Percentiles rank a stretch among this genome's conserved stretches.
Conservation (phyloP, 2,113 vertebrate species). For the Gavia stellata region DNA sequence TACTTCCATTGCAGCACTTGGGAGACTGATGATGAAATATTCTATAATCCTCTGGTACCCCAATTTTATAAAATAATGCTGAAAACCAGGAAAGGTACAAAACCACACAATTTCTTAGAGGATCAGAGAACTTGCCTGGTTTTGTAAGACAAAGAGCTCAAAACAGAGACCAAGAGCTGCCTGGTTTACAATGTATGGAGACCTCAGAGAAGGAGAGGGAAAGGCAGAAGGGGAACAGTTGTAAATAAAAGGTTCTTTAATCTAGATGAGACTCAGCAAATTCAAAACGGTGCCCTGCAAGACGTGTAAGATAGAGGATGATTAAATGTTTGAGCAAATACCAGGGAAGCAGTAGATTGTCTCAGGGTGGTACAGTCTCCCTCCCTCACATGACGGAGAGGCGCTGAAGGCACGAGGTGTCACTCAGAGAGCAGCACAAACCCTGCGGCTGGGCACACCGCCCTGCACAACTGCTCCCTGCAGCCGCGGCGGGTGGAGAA, state of each 20-base stretch:
- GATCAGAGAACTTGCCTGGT: background rate
- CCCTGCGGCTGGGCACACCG: background rate
- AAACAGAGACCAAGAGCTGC: background rate
- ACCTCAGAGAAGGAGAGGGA: background rate
- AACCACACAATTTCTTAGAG: background rate
- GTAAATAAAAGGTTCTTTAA: background rate
- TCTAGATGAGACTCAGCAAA: background rate
- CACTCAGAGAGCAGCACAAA: background rate
- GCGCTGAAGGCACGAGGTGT: background rate
- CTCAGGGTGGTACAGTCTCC: background rate
- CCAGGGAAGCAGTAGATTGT: background rate
- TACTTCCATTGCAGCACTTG: background rate
- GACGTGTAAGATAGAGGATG: background rate
- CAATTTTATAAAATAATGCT: background rate
- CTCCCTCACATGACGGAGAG: background rate
- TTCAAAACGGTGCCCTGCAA: background rate
- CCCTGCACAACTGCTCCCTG: background rate
- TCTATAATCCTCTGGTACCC: background rate
- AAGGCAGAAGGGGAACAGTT: background rate
- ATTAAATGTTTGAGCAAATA: background rate
- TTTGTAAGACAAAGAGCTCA: background rate
- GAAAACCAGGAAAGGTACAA: background rate
- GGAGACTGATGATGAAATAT: background rate
- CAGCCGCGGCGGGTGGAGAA: accelerated
- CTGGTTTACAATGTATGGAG: background rate